Evolutionary conservation across 2,113 vertebrate species (phyloP).

Genomic region (Tupaia tana): DNA sequence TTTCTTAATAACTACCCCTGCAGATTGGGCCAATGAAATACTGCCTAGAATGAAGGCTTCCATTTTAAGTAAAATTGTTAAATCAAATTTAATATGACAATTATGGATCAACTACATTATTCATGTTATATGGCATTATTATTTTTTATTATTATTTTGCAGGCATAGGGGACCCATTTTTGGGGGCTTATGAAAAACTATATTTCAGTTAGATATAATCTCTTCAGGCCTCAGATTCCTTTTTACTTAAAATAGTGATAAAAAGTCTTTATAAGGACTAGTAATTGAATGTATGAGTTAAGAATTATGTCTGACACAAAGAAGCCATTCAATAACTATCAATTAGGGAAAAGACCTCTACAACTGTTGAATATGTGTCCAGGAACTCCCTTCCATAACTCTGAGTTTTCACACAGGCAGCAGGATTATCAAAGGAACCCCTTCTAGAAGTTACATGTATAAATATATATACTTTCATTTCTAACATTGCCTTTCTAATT

Average conservation of each 20-base stretch:
- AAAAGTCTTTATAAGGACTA: not conserved
- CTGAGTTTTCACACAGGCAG: not conserved
- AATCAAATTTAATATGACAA: conserved; percentile 1
- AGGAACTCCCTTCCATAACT: accelerated
- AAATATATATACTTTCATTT: not conserved
- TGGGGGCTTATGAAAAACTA: not conserved
- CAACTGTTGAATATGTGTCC: accelerated
- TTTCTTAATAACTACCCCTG: not conserved
- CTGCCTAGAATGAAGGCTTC: not conserved
- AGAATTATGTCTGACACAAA: not conserved
- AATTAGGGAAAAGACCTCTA: not conserved
- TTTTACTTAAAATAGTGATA: not conserved
- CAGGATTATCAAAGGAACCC: not conserved
- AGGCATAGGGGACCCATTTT: not conserved
- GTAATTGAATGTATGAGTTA: not conserved
- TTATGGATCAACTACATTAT: not conserved
- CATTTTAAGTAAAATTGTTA: not conserved
- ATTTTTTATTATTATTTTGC: not conserved
- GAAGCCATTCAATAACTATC: not conserved
- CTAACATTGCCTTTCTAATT: not conserved
- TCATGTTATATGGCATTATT: not conserved
- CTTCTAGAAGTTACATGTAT: not conserved
- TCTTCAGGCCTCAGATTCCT: not conserved
- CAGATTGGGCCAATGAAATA: not conserved
- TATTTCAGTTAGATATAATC: not conserved